Conservation (phyloP, 92 coral and sea anemone genomes). For the Epizoanthus fatuus region DNA sequence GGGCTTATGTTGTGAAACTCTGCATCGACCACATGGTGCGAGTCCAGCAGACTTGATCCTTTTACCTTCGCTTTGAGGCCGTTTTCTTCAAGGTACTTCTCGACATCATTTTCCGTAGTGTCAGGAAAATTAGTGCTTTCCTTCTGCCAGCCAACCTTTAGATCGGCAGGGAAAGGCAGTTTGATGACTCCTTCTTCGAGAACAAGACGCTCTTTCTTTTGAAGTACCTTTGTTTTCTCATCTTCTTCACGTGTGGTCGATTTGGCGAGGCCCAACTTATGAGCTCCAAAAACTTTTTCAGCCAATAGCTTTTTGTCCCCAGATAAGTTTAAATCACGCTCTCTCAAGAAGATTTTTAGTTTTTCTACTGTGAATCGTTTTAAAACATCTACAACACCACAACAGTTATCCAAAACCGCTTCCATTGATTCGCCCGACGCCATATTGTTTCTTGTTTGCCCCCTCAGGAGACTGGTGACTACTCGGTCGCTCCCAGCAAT, state of each 20-base stretch:
- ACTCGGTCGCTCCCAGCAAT: too few relatives aligned
- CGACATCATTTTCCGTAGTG: not conserved
- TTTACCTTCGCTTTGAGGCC: conserved; percentile 6
- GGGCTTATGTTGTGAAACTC: conserved; percentile 34
- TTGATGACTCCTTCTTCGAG: not conserved
- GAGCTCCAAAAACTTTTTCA: too few relatives aligned
- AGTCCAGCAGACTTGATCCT: not conserved
- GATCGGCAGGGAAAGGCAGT: not conserved
- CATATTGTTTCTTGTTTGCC: too few relatives aligned
- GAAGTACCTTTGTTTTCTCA: not conserved
- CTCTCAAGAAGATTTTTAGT: too few relatives aligned
- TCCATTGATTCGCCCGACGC: too few relatives aligned
- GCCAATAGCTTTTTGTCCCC: too few relatives aligned
- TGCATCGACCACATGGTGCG: conserved; percentile 30
- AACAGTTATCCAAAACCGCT: too few relatives aligned
- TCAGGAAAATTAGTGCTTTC: not conserved
- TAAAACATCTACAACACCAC: too few relatives aligned
- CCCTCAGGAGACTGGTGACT: too few relatives aligned
- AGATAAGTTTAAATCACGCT: too few relatives aligned
- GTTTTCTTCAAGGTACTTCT: not conserved
- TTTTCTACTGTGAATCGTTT: too few relatives aligned
- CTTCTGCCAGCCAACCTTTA: not conserved
- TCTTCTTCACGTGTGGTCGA: not conserved
- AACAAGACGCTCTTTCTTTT: not conserved
- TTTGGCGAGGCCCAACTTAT: not conserved